Percentiles rank a stretch among this genome's conserved stretches.
Conservation (phyloP, 2,113 vertebrate genomes). For the Pimephales promelas region DNA sequence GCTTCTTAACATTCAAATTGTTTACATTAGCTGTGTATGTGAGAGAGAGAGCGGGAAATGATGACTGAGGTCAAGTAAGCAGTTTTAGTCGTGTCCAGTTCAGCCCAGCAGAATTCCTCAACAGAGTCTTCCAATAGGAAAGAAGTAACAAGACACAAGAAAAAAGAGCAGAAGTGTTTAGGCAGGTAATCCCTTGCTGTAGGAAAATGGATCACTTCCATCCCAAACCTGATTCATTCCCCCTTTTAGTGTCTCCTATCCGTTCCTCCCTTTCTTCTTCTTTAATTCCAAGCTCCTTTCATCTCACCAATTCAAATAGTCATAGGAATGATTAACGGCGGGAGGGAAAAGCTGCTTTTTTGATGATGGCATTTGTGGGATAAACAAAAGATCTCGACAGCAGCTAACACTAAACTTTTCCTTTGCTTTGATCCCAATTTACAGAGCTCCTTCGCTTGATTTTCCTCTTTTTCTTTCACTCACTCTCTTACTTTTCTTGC, state of each 20-base stretch:
- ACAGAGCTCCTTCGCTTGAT: background rate
- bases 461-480: background rate
- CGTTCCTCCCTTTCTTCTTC: background rate
- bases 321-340: slow-evolving; percentile 30
- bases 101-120: background rate
- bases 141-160: background rate
- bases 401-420: slow-evolving; percentile 14
- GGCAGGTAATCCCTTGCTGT: slow-evolving; percentile 16
- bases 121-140: background rate
- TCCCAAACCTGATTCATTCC: slow-evolving; percentile 35
- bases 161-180: background rate
- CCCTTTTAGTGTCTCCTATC: slow-evolving; percentile 17
- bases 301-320: slow-evolving; percentile 41
- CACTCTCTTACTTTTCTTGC: background rate
- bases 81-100: background rate
- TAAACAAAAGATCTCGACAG: slow-evolving; percentile 48
- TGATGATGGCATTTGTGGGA: slow-evolving; percentile 47
- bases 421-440: slow-evolving; percentile 40
- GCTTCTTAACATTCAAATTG: background rate
- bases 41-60: background rate
- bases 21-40: background rate
- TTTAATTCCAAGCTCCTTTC: slow-evolving; percentile 26
- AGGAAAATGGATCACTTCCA: slow-evolving; percentile 18
- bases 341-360: slow-evolving; percentile 37
- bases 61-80: background rate